Conservation (phyloP, 2,113 vertebrate species). For the Anser brachyrhynchus region DNA sequence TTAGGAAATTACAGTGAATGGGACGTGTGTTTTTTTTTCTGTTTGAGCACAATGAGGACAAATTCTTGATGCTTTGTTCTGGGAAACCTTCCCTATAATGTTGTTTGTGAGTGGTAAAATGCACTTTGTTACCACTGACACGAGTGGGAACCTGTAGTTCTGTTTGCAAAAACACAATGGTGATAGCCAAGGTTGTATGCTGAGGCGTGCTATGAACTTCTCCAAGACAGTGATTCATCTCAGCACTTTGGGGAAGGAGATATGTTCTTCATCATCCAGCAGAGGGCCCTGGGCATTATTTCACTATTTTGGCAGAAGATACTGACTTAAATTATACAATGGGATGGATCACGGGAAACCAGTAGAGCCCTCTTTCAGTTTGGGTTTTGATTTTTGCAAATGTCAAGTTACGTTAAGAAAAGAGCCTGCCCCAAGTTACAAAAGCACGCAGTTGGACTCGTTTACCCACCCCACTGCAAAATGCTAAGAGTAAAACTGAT, state of each 20-base stretch:
- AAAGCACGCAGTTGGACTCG: background rate
- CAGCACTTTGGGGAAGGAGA: background rate
- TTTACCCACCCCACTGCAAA: background rate
- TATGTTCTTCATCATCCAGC: background rate
- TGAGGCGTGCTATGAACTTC: background rate
- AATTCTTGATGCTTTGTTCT: background rate
- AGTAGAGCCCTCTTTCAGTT: background rate
- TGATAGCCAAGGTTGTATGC: background rate
- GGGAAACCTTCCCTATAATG: background rate
- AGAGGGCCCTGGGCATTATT: slow-evolving; percentile 17
- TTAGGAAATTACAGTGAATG: background rate
- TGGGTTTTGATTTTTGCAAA: background rate
- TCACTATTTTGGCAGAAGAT: background rate
- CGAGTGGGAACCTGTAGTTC: background rate
- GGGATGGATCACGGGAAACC: background rate
- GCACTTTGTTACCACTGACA: background rate
- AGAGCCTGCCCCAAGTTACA: background rate
- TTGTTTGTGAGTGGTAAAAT: background rate
- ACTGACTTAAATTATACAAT: background rate
- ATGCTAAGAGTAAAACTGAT: background rate
- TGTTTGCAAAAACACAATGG: background rate
- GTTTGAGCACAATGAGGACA: background rate
- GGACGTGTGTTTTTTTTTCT: background rate
- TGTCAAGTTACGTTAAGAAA: background rate
- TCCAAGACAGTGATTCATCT: background rate